Conservation (phyloP, 1,140 invertebrate species). For the Frieseomelitta varia region DNA sequence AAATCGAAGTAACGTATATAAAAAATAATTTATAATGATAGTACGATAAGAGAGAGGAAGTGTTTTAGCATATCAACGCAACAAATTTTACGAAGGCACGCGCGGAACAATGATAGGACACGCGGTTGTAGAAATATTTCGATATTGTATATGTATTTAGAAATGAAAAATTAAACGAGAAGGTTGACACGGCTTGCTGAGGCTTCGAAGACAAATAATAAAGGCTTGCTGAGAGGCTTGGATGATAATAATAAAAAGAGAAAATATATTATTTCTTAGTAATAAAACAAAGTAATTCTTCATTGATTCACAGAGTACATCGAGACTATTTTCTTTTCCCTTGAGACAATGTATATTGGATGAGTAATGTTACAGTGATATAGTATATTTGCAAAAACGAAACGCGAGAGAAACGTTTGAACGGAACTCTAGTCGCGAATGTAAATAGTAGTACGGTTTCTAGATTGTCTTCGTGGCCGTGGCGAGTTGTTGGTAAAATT, state of each 20-base stretch:
- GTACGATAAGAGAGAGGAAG: slow-evolving; percentile 68
- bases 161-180: slow-evolving; percentile 16
- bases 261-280: not conserved
- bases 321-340: not conserved
- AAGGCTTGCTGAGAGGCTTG: slow-evolving; percentile 4
- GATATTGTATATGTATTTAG: slow-evolving; percentile 62
- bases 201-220: slow-evolving; percentile 8
- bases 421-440: not conserved
- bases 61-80: slow-evolving; percentile 81
- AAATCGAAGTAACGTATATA: slow-evolving; percentile 33
- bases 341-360: not conserved
- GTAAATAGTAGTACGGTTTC: slow-evolving; percentile 15
- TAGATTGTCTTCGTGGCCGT: slow-evolving; percentile 9
- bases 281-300: not conserved
- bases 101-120: slow-evolving; percentile 67
- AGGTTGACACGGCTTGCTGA: slow-evolving; percentile 9
- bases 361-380: not conserved
- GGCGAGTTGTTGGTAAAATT: slow-evolving; percentile 8
- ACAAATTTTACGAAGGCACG: slow-evolving; percentile 74
- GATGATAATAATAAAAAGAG: not conserved
- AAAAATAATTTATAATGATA: slow-evolving; percentile 61
- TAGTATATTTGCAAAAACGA: not conserved
- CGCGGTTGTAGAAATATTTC: slow-evolving; percentile 65
- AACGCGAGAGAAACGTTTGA: not conserved
- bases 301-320: too few species aligned